A percentile compares a stretch with the other conserved stretches of the same genome.
These are phyloP conservation scores for Pectinophora gossypiella DNA, from an alignment of 1,140 invertebrate genomes.

Conservation along the genomic window DNA sequence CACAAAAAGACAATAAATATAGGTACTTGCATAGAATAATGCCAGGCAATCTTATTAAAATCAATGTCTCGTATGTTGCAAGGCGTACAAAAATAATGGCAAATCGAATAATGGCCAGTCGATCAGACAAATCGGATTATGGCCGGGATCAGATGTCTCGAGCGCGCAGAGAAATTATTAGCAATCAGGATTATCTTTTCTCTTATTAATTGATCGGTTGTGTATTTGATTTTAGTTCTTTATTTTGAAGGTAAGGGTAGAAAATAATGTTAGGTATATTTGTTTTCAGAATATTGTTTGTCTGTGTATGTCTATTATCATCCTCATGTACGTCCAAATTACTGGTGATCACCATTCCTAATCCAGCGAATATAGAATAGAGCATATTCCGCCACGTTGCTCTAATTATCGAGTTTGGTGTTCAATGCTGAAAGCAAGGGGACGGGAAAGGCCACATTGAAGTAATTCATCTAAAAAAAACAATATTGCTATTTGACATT, in stretches of 20 bases:
- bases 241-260: no score
- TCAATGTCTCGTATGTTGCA: slow-evolving; percentile 51
- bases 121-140: slow-evolving; percentile 68
- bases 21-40: background rate
- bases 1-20: background rate
- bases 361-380: no score
- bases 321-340: no score
- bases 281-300: background rate
- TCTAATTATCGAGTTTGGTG: no score
- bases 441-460: no score
- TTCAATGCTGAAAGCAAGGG: no score
- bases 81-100: slow-evolving; percentile 48
- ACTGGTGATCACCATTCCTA: no score
- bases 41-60: slow-evolving; percentile 55
- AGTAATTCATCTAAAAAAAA: no score
- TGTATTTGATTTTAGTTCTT: slow-evolving; percentile 31
- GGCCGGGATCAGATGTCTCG: slow-evolving; percentile 61
- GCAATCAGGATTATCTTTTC: slow-evolving; percentile 45
- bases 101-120: slow-evolving; percentile 57
- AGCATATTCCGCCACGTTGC: no score
- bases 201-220: slow-evolving; percentile 61
- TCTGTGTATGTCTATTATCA: no score
- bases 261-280: no score
- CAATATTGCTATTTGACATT: no score
- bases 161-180: slow-evolving; percentile 45